Conservation (phyloP, 2,113 vertebrate genomes). For the Dendrocopos noguchii region DNA sequence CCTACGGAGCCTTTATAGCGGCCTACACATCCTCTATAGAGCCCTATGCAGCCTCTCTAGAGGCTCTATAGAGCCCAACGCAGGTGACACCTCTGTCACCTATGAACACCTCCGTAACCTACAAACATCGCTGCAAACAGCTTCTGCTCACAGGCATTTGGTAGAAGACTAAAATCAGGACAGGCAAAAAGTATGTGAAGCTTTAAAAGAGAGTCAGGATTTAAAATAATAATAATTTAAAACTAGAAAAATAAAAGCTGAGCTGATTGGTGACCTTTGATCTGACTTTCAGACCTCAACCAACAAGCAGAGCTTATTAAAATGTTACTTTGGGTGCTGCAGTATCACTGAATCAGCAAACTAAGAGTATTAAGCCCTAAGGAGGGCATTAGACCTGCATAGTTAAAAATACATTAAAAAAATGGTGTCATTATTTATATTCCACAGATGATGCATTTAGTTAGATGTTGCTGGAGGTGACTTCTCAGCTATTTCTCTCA, state of each 20-base stretch:
- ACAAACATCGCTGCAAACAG: neutral
- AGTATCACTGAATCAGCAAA: neutral
- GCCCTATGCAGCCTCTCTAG: too few relatives aligned
- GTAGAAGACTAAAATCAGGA: neutral
- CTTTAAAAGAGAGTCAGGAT: neutral
- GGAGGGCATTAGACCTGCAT: neutral
- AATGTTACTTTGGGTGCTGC: neutral
- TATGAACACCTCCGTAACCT: neutral
- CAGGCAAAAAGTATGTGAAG: neutral
- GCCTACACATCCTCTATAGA: too few relatives aligned
- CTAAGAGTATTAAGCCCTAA: neutral
- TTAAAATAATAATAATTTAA: neutral
- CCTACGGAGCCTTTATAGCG: too few relatives aligned
- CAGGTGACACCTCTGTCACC: neutral
- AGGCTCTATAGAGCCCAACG: too few relatives aligned
- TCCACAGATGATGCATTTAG: neutral
- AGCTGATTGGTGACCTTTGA: neutral
- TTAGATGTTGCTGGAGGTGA: neutral
- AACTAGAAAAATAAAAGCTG: neutral
- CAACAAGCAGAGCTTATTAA: neutral
- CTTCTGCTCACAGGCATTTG: neutral
- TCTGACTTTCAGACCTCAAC: neutral
- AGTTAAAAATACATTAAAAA: neutral
- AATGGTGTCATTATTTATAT: neutral
- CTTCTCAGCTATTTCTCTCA: neutral